These are phyloP conservation scores for Denticeps clupeoides DNA, from an alignment of 2,797 vertebrate species.

Conservation along the genomic window DNA sequence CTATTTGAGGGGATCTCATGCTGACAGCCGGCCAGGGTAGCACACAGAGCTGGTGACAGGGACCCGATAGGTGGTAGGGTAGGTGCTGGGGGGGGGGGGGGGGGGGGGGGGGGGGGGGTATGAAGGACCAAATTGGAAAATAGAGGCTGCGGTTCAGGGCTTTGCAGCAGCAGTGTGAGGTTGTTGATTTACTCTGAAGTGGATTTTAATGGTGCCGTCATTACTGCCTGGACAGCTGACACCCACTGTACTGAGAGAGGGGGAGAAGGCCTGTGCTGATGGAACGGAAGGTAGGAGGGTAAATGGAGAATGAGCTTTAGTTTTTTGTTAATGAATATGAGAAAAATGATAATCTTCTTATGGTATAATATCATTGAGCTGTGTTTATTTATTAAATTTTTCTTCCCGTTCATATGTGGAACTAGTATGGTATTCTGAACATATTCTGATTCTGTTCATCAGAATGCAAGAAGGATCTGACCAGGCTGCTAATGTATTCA, in stretches of 20 bases:
- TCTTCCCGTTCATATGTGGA: no score
- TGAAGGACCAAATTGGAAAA: background rate
- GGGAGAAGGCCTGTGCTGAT: background rate
- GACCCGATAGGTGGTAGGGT: constrained; percentile 13
- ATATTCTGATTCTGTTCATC: no score
- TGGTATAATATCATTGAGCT: no score
- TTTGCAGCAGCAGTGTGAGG: background rate
- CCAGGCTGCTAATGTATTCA: no score
- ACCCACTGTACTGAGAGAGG: background rate
- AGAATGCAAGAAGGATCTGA: no score
- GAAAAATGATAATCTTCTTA: no score
- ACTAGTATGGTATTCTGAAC: no score
- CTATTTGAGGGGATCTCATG: constrained; percentile 30
- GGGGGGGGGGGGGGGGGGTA: background rate
- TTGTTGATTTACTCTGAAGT: constrained; percentile 36
- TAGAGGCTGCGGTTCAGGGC: background rate
- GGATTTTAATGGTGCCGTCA: constrained; percentile 29
- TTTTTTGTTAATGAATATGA: no score
- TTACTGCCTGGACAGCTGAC: constrained; percentile 9
- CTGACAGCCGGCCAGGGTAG: constrained; percentile 30
- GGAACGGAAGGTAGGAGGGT: constrained; percentile 7
- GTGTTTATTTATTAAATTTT: no score
- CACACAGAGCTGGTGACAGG: background rate
- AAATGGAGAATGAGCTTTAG: constrained; percentile 16
- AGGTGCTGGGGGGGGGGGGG: no score